Evolutionary conservation across 2,797 vertebrate species (phyloP).

Genomic region (Hydrocynus forskahlii): DNA sequence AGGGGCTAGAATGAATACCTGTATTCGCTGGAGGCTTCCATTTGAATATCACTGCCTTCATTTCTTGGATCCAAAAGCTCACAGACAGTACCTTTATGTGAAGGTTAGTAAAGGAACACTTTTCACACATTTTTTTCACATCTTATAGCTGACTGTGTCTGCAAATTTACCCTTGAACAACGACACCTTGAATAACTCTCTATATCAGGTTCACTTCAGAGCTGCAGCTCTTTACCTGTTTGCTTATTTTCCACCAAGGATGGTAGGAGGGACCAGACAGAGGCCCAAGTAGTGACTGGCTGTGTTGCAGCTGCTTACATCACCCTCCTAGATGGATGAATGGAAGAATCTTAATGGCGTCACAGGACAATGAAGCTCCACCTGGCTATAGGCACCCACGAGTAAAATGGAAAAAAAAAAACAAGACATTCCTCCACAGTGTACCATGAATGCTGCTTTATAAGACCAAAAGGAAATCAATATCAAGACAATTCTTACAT

Average conservation of each 20-base stretch:
- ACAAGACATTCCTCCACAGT: background rate
- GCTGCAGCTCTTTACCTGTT: background rate
- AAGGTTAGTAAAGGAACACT: background rate
- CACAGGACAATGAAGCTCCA: background rate
- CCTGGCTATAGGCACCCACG: background rate
- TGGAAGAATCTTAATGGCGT: conserved; percentile 6
- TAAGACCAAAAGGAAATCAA: conserved; percentile 5
- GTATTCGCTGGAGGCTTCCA: background rate
- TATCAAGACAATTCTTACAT: background rate
- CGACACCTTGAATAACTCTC: background rate
- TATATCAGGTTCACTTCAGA: background rate
- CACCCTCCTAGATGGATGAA: background rate
- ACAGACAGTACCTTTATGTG: conserved; percentile 3
- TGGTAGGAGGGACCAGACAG: background rate
- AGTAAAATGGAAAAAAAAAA: background rate
- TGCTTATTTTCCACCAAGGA: background rate
- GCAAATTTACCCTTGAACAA: conserved; percentile 7
- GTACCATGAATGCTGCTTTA: background rate
- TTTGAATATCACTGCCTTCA: background rate
- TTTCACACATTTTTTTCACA: background rate
- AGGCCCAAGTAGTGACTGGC: background rate
- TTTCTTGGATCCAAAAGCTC: background rate
- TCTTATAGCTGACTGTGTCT: background rate
- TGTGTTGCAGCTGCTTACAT: background rate
- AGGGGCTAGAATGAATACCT: conserved; percentile 9